Conservation (phyloP, 35 echinoderm and acorn worm genomes). For the Apostichopus californicus region DNA sequence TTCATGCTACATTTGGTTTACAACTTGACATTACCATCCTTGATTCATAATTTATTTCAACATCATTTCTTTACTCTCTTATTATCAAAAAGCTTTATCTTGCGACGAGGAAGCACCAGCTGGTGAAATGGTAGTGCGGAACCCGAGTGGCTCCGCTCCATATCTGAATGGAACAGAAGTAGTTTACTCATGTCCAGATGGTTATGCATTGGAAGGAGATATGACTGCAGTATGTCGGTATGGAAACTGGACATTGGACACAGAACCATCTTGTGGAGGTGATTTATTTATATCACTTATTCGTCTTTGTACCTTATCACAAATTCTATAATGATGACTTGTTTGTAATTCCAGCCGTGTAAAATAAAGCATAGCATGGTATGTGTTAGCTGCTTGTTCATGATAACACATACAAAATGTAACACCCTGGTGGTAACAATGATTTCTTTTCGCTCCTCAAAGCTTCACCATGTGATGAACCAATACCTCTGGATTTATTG, state of each 20-base stretch:
- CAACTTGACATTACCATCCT: no score
- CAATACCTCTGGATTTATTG: background rate
- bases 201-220: background rate
- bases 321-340: no score
- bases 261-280: background rate
- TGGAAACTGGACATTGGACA: background rate
- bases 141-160: background rate
- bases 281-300: no score
- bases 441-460: no score
- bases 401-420: no score
- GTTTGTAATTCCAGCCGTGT: no score
- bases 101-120: background rate
- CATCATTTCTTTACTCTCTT: background rate
- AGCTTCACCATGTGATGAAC: background rate
- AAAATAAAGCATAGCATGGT: no score
- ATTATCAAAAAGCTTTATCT: background rate
- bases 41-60: no score
- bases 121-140: background rate
- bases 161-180: conserved; percentile 8
- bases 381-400: no score
- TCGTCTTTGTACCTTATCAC: no score
- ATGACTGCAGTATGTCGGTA: background rate
- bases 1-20: no score
- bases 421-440: no score
- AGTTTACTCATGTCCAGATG: background rate